These are phyloP conservation scores for Steinernema hermaphroditum DNA, from an alignment of 2,888 invertebrate genomes.

Conservation along the genomic window DNA sequence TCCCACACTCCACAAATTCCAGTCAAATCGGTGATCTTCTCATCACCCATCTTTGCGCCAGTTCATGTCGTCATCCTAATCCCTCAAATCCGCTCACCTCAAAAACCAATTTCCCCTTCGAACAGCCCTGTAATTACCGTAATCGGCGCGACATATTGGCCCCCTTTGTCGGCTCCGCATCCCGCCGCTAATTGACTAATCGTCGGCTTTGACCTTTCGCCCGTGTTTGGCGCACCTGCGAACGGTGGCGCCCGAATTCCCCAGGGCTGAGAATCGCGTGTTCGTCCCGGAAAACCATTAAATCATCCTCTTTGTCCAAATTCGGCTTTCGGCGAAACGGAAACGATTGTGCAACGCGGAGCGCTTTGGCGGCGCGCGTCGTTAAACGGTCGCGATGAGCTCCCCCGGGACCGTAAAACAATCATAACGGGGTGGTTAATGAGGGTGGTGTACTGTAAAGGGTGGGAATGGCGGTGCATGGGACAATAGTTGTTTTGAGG, in stretches of 20 bases:
- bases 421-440: no score
- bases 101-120: neutral
- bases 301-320: neutral
- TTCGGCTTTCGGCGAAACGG: neutral
- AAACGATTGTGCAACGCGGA: neutral
- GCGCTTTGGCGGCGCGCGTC: conserved; percentile 1
- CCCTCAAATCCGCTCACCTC: neutral
- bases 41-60: neutral
- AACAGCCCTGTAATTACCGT: neutral
- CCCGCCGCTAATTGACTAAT: conserved; percentile 11
- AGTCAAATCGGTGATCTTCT: neutral
- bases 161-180: neutral
- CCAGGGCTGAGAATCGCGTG: neutral
- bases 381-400: neutral
- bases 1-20: neutral
- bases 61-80: neutral
- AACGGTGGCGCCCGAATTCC: conserved; percentile 4
- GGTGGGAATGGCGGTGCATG: neutral
- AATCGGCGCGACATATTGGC: neutral
- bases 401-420: neutral
- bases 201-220: neutral
- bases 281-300: neutral
- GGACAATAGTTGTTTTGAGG: no score
- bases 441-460: neutral
- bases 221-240: neutral